phyloP scores from a whole-genome alignment of 2,797 vertebrate genomes.

The Tapirus indicus region DNA sequence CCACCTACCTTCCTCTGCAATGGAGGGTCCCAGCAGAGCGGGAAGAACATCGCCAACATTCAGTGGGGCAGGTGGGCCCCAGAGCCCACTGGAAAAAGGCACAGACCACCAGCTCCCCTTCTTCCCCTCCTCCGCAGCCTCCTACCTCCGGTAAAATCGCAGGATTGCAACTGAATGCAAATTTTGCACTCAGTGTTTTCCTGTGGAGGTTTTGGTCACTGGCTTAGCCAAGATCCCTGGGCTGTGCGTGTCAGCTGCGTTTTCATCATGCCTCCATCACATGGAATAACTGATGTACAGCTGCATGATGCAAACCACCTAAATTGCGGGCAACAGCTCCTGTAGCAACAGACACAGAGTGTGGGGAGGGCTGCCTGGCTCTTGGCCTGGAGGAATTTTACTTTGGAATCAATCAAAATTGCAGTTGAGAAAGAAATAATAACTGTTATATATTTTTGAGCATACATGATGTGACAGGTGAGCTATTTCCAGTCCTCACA shows the following conservation, averaged over 20 bases:
- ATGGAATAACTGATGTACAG: background rate
- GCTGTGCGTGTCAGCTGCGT: conserved; percentile 25
- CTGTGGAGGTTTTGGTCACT: background rate
- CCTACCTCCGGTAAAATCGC: background rate
- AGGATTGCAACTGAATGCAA: background rate
- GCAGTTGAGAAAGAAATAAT: conserved; percentile 25
- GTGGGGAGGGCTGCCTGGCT: background rate
- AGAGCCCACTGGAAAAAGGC: background rate
- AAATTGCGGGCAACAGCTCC: conserved; percentile 60
- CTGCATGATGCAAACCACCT: conserved; percentile 79
- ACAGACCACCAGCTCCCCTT: background rate
- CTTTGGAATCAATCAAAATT: conserved; percentile 51
- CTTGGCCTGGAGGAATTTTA: background rate
- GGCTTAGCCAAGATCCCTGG: conserved; percentile 14
- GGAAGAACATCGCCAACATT: background rate
- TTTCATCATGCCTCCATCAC: conserved; percentile 76
- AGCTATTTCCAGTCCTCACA: background rate
- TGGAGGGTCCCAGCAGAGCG: background rate
- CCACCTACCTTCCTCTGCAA: conserved; percentile 51
- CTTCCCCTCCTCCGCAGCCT: background rate
- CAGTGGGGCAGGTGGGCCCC: background rate
- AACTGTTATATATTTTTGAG: background rate
- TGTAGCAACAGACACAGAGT: background rate
- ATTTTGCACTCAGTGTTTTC: conserved; percentile 8
- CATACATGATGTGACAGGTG: background rate